Conservation (phyloP, 2,888 invertebrate species). For the Cheilosia vulpina region DNA sequence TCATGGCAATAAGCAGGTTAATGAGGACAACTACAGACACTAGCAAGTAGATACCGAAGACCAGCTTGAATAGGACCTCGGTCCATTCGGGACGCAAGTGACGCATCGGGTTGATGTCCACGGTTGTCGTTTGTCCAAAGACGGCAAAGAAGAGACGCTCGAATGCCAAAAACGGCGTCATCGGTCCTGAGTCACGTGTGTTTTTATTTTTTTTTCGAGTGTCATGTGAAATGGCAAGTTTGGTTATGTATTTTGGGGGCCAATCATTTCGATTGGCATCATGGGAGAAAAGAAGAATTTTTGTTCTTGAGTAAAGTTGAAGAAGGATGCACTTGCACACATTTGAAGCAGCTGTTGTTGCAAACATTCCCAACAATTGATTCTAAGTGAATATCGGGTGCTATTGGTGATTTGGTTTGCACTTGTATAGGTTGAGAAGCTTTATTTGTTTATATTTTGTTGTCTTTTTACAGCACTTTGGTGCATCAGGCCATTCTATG, state of each 20-base stretch:
- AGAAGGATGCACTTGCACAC: slow-evolving; percentile 59
- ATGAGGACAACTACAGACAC: slow-evolving; percentile 99
- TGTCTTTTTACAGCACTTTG: slow-evolving; percentile 60
- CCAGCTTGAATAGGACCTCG: slow-evolving; percentile 93
- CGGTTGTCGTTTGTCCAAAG: slow-evolving; percentile 96
- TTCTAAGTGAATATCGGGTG: slow-evolving; percentile 56
- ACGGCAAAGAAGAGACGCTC: slow-evolving; percentile 99
- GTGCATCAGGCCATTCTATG: slow-evolving; percentile 60
- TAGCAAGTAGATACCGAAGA: slow-evolving; percentile 98
- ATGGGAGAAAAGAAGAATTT: slow-evolving; percentile 69
- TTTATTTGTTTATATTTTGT: slow-evolving; percentile 1
- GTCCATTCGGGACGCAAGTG: slow-evolving; percentile 91
- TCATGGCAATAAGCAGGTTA: slow-evolving; percentile 99
- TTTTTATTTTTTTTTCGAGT: slow-evolving; percentile 30
- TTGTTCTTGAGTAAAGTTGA: slow-evolving; percentile 46
- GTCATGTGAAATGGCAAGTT: slow-evolving; percentile 34
- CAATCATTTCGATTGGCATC: slow-evolving; percentile 48
- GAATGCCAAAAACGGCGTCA: slow-evolving; percentile 95
- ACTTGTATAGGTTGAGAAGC: slow-evolving; percentile 44
- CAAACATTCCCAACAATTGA: slow-evolving; percentile 47
- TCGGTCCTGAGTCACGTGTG: slow-evolving; percentile 83
- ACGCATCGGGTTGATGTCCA: slow-evolving; percentile 91
- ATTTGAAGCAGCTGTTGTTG: slow-evolving; percentile 62
- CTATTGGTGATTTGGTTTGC: slow-evolving; percentile 29
- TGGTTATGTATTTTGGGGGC: slow-evolving; percentile 38